Evolutionary conservation across 2,888 invertebrate species (phyloP), one percentile per base, ranked within the genome.

Genomic region (Stenotaenia linearis): DNA sequence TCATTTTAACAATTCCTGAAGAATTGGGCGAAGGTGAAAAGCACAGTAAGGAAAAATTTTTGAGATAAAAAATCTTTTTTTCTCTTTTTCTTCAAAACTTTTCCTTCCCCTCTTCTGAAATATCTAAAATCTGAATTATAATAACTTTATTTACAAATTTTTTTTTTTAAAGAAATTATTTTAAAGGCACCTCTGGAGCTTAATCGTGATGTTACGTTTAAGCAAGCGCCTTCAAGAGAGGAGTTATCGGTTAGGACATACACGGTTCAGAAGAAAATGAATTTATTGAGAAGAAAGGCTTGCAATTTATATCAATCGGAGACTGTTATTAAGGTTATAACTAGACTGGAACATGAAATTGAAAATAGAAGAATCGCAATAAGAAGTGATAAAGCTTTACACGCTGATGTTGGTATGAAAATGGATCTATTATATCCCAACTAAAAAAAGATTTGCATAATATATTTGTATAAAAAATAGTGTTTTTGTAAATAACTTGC

Each of bases 311-410:
- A 91, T 81, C 88, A 90, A 81, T 91, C 90, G 75, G 87, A 90
- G 0, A 89, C 90, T 83, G 89, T 93, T 45, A 87, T 89, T 1
- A 84, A 87, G 77, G 91, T 93, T 0, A 89, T 94, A 79, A 87
- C 90, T 12, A 92, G 92, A 85, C 88, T 94, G 0, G 90, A 90
- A 40, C 88, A 88, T 0, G 91, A 92, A 81, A 90, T 96, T 32
- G 93, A 94, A 82, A 91, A 91, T 81, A 91, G 91, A 80, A 89
- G 92, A n/a, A 88, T 96, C 35, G 86, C 89, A 12, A 91, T 96
- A 40, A 88, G 96, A 80, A 88, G 89, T 30, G 96, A 96, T 86
- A 90, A 91, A 80, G 92, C 93, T 86, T 87, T 96, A 6, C 93
- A 95, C 85, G 89, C 93, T 78, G 95, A 97, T 87, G 89, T 95